Evolutionary conservation across 2,888 invertebrate genomes (phyloP).

Genomic region (Cryptocheilus praepositus): DNA sequence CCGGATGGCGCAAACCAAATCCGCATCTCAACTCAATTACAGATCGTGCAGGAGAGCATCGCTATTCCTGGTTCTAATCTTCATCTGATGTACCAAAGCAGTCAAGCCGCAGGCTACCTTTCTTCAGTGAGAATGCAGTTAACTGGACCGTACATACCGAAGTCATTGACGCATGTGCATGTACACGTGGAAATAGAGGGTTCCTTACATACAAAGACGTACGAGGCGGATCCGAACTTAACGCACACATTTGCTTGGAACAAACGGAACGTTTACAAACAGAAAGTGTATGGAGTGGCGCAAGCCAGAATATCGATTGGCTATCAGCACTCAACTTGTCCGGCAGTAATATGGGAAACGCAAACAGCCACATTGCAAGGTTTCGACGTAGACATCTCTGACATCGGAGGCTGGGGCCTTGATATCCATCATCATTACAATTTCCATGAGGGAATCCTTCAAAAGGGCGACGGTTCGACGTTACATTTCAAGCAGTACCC

Average conservation of each 20-base stretch:
- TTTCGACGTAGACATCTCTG: conserved; percentile 96
- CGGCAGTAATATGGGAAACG: conserved; percentile 94
- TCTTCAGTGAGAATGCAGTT: conserved; percentile 94
- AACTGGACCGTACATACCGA: conserved; percentile 87
- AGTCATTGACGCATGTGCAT: conserved; percentile 90
- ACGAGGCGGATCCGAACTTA: conserved; percentile 96
- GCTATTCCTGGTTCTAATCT: conserved; percentile 95
- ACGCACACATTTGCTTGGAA: conserved; percentile 99
- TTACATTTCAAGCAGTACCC: conserved; percentile 95
- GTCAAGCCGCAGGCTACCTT: conserved; percentile 94
- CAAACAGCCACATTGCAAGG: conserved; percentile 96
- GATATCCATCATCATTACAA: conserved; percentile 99
- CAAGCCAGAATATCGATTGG: conserved; percentile 93
- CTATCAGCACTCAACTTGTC: conserved; percentile 93
- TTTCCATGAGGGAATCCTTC: conserved; percentile 97
- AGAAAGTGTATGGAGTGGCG: conserved; percentile 93
- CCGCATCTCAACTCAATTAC: conserved; percentile 15
- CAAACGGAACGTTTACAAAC: conserved; percentile 97
- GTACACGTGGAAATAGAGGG: conserved; percentile 96
- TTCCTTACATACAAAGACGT: conserved; percentile 91
- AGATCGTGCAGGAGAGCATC: conserved; percentile 98
- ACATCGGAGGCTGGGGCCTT: conserved; percentile 98
- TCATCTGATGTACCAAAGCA: conserved; percentile 96
- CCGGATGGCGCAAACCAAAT: too few relatives aligned
- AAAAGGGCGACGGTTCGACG: conserved; percentile 97